A percentile compares a stretch with the other conserved stretches of the same genome.
phyloP scores from a whole-genome alignment of 2,113 vertebrate species.

The Toxotes chatareus region DNA sequence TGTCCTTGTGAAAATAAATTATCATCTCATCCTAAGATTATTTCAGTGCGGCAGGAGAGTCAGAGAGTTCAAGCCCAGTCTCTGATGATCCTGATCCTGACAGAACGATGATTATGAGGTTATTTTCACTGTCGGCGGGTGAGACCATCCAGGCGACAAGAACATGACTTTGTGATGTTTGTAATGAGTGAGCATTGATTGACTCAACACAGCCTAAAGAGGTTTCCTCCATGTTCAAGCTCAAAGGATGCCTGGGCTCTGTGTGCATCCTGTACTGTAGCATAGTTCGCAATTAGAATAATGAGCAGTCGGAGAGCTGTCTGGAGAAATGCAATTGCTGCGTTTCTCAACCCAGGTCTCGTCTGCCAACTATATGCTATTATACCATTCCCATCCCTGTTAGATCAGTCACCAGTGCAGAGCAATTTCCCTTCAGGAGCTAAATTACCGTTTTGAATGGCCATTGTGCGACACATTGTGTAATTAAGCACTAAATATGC shows the following conservation, averaged over 20 bases:
- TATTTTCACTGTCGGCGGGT: conserved; percentile 84
- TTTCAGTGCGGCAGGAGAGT: conserved; percentile 47
- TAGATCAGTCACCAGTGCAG: conserved; percentile 80
- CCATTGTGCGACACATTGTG: conserved; percentile 81
- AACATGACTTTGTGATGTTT: conserved; percentile 87
- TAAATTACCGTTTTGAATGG: conserved; percentile 83
- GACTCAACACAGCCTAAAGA: conserved; percentile 82
- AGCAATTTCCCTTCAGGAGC: conserved; percentile 81
- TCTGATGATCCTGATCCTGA: conserved; percentile 82
- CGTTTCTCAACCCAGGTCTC: conserved; percentile 68
- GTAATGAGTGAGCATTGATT: conserved; percentile 88
- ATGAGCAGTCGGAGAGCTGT: conserved; percentile 75
- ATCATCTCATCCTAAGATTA: conserved; percentile 24
- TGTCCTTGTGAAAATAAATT: conserved; percentile 29
- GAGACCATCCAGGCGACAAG: conserved; percentile 85
- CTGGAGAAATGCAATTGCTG: conserved; percentile 67
- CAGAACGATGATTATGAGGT: conserved; percentile 86
- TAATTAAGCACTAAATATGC: conserved; percentile 86
- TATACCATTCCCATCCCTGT: conserved; percentile 70
- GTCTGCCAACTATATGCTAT: conserved; percentile 79
- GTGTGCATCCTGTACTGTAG: conserved; percentile 53
- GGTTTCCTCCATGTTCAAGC: conserved; percentile 67
- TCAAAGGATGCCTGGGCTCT: conserved; percentile 55
- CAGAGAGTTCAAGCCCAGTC: conserved; percentile 65
- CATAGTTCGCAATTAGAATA: conserved; percentile 78